Base-by-base conservation (phyloP, 2,113 vertebrate species). In the Oncorhynchus nerka region DNA sequence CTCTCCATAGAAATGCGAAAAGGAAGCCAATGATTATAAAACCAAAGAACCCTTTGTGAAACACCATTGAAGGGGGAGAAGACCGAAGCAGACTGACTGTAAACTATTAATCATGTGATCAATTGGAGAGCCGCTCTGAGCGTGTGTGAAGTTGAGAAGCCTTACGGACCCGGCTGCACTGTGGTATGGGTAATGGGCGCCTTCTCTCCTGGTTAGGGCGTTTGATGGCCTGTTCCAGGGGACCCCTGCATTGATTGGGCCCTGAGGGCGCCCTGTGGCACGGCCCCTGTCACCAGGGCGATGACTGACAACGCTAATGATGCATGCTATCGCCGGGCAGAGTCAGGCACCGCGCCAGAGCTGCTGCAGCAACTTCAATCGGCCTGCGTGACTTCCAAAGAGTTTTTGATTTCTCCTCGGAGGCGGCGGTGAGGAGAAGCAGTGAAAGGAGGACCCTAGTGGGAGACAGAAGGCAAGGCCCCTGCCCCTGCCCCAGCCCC, bases 241-340 rank as follows among this genome's bases (percentile, higher is more conserved):
- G 89, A 93, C 83, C 88, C 82, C 82, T 74, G 70, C 89, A 87
- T 84, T 91, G 93, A 94, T 93, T 92, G 91, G 87, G 89, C 90
- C 93, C 93, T 87, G 86, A 92, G 93, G 93, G 91, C 79, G 80
- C 91, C 92, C 89, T 68, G 80, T 82, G 84, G 92, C 88, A 45
- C 75, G 79, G 79, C 84, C 88, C 88, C 75, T 3, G 77, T 91
- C 86, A 78, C 88, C 81, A 77, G 77, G 82, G 83, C 79, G 81
- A 28, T 93, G 92, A 94, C 87, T 94, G 93, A 94, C 93, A 94
- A 92, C 90, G 85, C 92, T 94, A 94, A 93, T 93, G 90, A 93
- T 89, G 90, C 83, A 75, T 87, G 88, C 86, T 82, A 90, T 89
- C 83, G 48, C 80, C 55, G 30, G 84, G 88, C 78, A 71, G 84